Percentiles rank a stretch among this genome's conserved stretches.
phyloP scores from a whole-genome alignment of 2,888 invertebrate species.

The Ischnura elegans region DNA sequence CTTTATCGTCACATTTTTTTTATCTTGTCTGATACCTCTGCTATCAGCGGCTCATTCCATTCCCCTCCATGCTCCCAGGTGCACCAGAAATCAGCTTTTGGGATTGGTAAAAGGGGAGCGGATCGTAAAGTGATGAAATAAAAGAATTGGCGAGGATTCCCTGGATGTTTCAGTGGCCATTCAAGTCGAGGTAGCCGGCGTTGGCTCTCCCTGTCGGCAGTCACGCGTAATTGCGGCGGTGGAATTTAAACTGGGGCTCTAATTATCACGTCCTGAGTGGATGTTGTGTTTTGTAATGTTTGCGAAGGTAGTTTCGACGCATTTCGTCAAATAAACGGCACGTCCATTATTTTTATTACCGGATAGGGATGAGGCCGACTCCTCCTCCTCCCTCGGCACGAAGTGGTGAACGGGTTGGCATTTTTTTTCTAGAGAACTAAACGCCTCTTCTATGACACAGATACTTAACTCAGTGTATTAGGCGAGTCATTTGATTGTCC shows the following conservation, averaged over 20 bases:
- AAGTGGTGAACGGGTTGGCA: neutral
- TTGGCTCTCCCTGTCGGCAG: neutral
- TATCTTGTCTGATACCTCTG: no score
- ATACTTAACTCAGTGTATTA: neutral
- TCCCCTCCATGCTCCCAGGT: neutral
- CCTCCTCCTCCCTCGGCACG: neutral
- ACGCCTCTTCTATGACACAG: neutral
- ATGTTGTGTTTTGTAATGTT: constrained; percentile 15
- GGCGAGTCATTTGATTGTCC: neutral
- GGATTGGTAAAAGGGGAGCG: neutral
- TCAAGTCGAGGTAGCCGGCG: neutral
- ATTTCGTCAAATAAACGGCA: constrained; percentile 50
- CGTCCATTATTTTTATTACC: constrained; percentile 31
- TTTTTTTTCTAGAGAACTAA: neutral
- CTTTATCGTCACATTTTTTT: no score
- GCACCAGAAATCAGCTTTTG: neutral
- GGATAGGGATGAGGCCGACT: neutral
- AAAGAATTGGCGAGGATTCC: neutral
- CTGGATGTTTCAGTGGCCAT: constrained; percentile 42
- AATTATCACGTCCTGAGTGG: constrained; percentile 48
- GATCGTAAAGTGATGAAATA: neutral
- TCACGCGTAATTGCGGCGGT: neutral
- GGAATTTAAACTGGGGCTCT: constrained; percentile 40
- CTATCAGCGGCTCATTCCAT: no score
- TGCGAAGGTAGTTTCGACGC: constrained; percentile 31